Evolutionary conservation across 2,797 vertebrate species (phyloP), one percentile per base, ranked within the genome.

Genomic region (Nasua narica): DNA sequence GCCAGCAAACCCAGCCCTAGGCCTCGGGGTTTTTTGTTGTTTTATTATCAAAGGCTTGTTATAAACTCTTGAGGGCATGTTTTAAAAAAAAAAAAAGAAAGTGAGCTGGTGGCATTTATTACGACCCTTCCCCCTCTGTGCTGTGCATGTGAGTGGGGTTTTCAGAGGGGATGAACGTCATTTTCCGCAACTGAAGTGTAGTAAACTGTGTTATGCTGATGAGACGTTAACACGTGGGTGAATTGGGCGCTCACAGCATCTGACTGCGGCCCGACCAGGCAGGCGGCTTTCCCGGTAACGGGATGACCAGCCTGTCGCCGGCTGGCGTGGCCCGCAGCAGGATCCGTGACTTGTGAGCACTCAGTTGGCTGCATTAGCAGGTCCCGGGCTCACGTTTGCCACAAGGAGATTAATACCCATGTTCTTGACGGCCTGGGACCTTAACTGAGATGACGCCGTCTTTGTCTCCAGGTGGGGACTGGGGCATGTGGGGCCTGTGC

Each of bases 341-440:
- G 94, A 98, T 96, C 97, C 98, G 92, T 98, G 99, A 98, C 97
- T 97, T 98, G 95, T 97, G 97, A 97, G 97, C 96, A 97, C 98
- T 97, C 98, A 98, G 95, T 98, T 98, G 98, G 97, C 95, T 96
- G 60, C 97, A 48, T 97, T 97, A 98, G 97, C 86, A 97, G 98
- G 97, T 97, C 97, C 93, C 74, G 85, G 85, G 98, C 97, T 98
- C 98, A 97, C 96, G 89, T 97, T 98, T 98, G 98, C 98, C 98
- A 98, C 97, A 85, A 96, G 97, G 97, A 97, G 97, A 91, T 43
- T 40, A 40, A 40, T 40, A n/a, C 40, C 40, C 40, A 40, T 40
- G 40, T 40, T 43, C 97, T 89, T 97, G 97, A 97, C 97, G 98
- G 97, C 95, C 96, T 89, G 83, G 90, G 97, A 91, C 97, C 97